Conservation (phyloP, 2,888 invertebrate genomes). For the Drosophila kambysellisi region DNA sequence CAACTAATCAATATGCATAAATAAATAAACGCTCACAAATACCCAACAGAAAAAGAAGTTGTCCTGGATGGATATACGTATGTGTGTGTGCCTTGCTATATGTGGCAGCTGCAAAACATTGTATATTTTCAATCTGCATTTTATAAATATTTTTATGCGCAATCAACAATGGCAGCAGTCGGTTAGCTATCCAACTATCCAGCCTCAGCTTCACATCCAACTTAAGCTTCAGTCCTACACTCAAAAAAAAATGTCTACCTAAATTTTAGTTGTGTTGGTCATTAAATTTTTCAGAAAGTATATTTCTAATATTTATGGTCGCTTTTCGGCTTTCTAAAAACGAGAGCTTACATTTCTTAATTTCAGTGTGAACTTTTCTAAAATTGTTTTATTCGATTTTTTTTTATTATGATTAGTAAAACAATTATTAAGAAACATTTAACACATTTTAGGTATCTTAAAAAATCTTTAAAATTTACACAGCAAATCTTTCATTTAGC, state of each 20-base stretch:
- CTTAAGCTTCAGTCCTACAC: neutral
- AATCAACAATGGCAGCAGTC: constrained; percentile 68
- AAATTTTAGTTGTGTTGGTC: neutral
- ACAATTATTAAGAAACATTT: neutral
- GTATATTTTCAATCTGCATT: constrained; percentile 76
- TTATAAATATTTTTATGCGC: constrained; percentile 75
- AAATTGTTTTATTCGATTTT: neutral
- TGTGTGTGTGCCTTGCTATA: neutral
- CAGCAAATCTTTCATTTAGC: neutral
- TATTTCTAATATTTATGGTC: too few relatives aligned
- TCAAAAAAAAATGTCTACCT: neutral
- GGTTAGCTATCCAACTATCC: constrained; percentile 23
- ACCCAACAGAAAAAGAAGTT: constrained; percentile 6
- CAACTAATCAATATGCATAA: constrained; percentile 67
- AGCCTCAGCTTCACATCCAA: neutral
- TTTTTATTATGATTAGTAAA: neutral
- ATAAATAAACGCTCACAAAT: constrained; percentile 71
- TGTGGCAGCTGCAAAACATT: constrained; percentile 31
- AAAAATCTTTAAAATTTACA: neutral
- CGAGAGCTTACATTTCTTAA: too few relatives aligned
- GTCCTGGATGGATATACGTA: constrained; percentile 10
- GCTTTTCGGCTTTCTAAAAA: too few relatives aligned
- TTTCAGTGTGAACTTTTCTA: too few relatives aligned
- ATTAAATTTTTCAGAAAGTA: neutral
- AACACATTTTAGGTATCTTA: too few relatives aligned